A percentile compares a stretch with the other conserved stretches of the same genome.
These are phyloP conservation scores for Platycercus adscitus DNA, from an alignment of 2,113 vertebrate species.

Conservation along the genomic window DNA sequence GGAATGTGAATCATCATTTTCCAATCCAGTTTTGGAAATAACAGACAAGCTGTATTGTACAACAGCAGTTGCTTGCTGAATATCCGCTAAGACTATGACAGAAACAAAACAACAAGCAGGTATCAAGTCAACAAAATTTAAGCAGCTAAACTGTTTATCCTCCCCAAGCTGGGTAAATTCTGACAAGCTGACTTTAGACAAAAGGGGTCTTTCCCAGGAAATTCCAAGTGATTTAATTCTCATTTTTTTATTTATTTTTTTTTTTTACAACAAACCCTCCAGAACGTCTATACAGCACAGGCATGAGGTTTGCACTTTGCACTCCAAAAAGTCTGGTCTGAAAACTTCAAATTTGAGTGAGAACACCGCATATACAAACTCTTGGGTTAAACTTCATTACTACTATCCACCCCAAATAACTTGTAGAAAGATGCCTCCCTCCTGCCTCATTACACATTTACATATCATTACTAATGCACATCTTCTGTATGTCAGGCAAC, in stretches of 20 bases:
- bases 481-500: not conserved
- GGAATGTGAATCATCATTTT: not conserved
- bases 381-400: not conserved
- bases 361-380: not conserved
- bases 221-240: not conserved
- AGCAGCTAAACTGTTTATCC: not conserved
- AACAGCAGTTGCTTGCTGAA: not conserved
- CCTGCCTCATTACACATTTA: not conserved
- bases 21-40: not conserved
- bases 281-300: not conserved
- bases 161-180: not conserved
- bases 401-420: not conserved
- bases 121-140: not conserved
- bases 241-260: too few species aligned
- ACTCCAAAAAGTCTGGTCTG: not conserved
- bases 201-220: not conserved
- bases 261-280: not conserved
- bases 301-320: not conserved
- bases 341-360: not conserved
- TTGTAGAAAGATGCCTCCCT: not conserved
- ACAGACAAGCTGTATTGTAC: not conserved
- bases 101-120: not conserved
- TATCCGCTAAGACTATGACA: not conserved
- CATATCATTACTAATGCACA: fast-evolving
- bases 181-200: not conserved